Conservation (phyloP, 2,113 vertebrate genomes). For the Callocephalon fimbriatum region DNA sequence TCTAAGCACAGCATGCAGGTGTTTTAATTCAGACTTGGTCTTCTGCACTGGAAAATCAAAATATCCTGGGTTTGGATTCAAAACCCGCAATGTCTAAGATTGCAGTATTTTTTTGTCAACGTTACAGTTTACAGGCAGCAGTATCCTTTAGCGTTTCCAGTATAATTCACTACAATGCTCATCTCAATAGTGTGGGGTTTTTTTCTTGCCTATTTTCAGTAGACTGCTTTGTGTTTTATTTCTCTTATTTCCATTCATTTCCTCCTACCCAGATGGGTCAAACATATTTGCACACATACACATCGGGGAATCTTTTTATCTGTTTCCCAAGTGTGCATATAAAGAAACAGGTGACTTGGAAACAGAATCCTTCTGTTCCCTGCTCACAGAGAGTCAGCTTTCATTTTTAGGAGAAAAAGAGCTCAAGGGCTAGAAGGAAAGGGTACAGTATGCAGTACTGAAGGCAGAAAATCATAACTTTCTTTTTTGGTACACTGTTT, state of each 20-base stretch:
- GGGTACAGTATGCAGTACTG: background rate
- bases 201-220: background rate
- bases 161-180: background rate
- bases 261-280: background rate
- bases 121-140: background rate
- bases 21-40: background rate
- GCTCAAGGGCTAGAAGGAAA: background rate
- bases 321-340: background rate
- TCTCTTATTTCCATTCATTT: background rate
- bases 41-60: constrained; percentile 14
- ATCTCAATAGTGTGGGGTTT: background rate
- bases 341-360: background rate
- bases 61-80: background rate
- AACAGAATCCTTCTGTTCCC: background rate
- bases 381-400: background rate
- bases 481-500: background rate
- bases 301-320: background rate
- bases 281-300: background rate
- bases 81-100: background rate
- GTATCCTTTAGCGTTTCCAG: background rate
- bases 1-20: constrained; percentile 33
- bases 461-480: background rate
- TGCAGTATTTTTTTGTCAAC: background rate
- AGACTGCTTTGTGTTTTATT: background rate
- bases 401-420: background rate